These are phyloP conservation scores for Zingel zingel DNA, from an alignment of 2,113 vertebrate species.

Conservation along the genomic window DNA sequence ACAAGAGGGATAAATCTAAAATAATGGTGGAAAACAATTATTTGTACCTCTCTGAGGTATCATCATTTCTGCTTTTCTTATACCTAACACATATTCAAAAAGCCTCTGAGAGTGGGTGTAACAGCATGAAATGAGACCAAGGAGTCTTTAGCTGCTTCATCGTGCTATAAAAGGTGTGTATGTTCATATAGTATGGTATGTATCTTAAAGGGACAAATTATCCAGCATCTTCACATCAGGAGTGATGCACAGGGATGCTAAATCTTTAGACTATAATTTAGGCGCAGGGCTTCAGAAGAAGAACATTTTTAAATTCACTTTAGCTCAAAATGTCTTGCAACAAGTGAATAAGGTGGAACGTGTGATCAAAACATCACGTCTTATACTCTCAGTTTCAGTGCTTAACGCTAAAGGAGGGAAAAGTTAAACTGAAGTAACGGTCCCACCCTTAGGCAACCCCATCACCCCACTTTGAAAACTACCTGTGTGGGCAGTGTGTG, in stretches of 20 bases:
- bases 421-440: slow-evolving; percentile 26
- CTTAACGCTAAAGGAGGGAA: slow-evolving; percentile 7
- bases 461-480: slow-evolving; percentile 56
- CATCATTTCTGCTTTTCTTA: slow-evolving; percentile 30
- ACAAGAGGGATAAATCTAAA: slow-evolving; percentile 36
- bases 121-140: slow-evolving; percentile 24
- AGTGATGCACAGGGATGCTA: not conserved
- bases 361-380: slow-evolving; percentile 23
- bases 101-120: slow-evolving; percentile 41
- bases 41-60: slow-evolving; percentile 35
- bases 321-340: not conserved
- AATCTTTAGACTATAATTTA: not conserved
- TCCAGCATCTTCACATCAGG: slow-evolving; percentile 10
- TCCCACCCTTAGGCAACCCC: slow-evolving; percentile 26
- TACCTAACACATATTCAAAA: slow-evolving; percentile 31
- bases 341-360: slow-evolving; percentile 6
- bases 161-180: not conserved
- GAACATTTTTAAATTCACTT: not conserved
- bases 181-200: not conserved
- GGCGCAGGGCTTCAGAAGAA: not conserved
- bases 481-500: slow-evolving; percentile 53
- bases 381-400: slow-evolving; percentile 8
- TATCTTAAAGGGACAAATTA: slow-evolving; percentile 37
- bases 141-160: slow-evolving; percentile 13
- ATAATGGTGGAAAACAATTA: slow-evolving; percentile 50